These are phyloP conservation scores for Sinocyclocheilus maitianheensis DNA, from an alignment of 2,113 vertebrate genomes.

Conservation along the genomic window DNA sequence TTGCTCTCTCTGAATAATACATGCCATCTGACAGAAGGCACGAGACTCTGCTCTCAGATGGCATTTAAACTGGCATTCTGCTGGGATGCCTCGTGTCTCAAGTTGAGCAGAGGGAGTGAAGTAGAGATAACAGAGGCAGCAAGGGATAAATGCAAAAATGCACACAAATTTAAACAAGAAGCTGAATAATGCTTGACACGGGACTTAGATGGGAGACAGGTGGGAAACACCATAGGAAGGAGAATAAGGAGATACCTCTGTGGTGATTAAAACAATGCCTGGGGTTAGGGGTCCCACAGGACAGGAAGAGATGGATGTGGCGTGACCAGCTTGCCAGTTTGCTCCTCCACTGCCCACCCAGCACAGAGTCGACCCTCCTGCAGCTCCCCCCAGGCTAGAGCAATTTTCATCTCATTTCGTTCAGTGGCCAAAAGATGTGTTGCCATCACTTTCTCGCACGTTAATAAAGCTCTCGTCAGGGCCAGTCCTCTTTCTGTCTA, in stretches of 20 bases:
- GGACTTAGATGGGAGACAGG: background rate
- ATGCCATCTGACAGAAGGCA: slow-evolving; percentile 39
- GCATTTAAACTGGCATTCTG: slow-evolving; percentile 29
- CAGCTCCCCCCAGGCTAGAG: slow-evolving; percentile 33
- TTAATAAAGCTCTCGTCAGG: slow-evolving; percentile 12
- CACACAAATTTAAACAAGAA: background rate
- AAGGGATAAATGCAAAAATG: background rate
- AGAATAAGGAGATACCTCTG: slow-evolving; percentile 7
- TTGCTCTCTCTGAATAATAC: slow-evolving; percentile 40
- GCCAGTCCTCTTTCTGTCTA: background rate
- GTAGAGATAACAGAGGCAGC: background rate
- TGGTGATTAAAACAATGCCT: slow-evolving; percentile 40
- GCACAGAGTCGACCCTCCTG: background rate
- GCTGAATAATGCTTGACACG: background rate
- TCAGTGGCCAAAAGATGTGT: background rate
- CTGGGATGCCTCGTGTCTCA: background rate
- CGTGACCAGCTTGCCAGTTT: background rate
- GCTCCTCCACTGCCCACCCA: background rate
- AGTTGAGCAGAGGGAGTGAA: background rate
- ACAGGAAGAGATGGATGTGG: slow-evolving; percentile 6
- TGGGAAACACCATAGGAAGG: background rate
- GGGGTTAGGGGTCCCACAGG: slow-evolving; percentile 1
- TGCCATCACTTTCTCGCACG: background rate
- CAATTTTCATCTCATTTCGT: slow-evolving; percentile 25
- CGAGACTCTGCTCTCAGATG: slow-evolving; percentile 3